phyloP scores from a whole-genome alignment of 2,888 invertebrate species.

The Antitype chi region DNA sequence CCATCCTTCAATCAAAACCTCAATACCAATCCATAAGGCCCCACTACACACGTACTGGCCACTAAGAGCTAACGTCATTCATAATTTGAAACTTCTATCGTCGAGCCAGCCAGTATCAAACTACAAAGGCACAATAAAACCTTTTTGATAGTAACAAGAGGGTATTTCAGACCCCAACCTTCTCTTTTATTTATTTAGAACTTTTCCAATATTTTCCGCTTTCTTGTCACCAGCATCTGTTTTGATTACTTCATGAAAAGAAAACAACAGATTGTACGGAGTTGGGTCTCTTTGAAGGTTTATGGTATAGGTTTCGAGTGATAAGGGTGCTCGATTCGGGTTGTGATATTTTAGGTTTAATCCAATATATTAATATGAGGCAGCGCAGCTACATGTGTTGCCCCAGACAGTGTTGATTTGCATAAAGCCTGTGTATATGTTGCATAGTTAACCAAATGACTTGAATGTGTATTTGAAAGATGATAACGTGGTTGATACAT shows the following conservation, averaged over 20 bases:
- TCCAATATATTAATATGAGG: constrained; percentile 6
- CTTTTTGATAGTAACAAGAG: constrained; percentile 58
- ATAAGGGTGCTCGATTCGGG: constrained; percentile 44
- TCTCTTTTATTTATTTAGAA: constrained; percentile 73
- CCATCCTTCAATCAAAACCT: neutral
- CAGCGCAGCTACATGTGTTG: constrained; percentile 12
- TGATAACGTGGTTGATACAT: neutral
- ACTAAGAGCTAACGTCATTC: constrained; percentile 52
- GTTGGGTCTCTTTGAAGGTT: constrained; percentile 44
- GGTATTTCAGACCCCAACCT: constrained; percentile 29
- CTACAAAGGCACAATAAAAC: constrained; percentile 56
- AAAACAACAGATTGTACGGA: constrained; percentile 56
- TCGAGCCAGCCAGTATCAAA: constrained; percentile 35
- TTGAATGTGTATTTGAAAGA: neutral
- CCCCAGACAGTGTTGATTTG: constrained; percentile 13
- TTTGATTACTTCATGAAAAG: constrained; percentile 67
- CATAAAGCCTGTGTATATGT: constrained; percentile 7
- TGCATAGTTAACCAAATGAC: neutral
- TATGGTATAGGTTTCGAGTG: constrained; percentile 29
- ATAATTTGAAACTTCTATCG: constrained; percentile 59
- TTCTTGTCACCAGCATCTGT: constrained; percentile 75
- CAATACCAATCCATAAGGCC: neutral
- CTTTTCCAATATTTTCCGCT: constrained; percentile 78
- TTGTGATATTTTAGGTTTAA: constrained; percentile 13
- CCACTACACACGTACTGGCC: constrained; percentile 34